These are phyloP conservation scores for Portunus trituberculatus DNA, from an alignment of 1,140 invertebrate species.

Conservation along the genomic window DNA sequence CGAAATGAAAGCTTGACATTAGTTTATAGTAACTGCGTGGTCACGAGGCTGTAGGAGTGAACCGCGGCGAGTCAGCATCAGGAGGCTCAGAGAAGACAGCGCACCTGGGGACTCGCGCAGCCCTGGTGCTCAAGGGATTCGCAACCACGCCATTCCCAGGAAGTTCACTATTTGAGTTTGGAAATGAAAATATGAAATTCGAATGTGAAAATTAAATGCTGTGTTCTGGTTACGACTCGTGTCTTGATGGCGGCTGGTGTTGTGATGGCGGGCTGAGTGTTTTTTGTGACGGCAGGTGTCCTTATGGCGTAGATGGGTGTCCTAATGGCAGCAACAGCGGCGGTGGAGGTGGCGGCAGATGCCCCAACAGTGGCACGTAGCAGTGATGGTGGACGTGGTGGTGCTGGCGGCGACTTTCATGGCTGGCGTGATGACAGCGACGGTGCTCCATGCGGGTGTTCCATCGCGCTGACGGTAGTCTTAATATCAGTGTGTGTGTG, in stretches of 20 bases:
- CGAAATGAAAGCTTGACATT: neutral
- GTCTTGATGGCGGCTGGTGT: neutral
- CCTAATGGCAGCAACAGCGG: no score
- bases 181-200: no score
- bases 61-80: neutral
- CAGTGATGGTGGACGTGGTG: no score
- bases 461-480: no score
- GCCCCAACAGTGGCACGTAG: no score
- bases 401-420: no score
- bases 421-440: no score
- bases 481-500: constrained; percentile 10
- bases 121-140: neutral
- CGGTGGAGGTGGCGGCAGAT: no score
- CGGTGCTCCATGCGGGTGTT: no score
- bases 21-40: neutral
- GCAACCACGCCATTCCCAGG: no score
- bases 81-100: neutral
- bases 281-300: neutral
- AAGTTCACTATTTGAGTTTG: no score
- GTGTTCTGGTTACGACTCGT: neutral
- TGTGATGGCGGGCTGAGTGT: neutral
- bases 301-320: neutral
- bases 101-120: neutral
- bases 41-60: neutral
- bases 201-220: neutral